Evolutionary conservation across 2,113 vertebrate genomes (phyloP).

Genomic region (Tetrao urogallus): DNA sequence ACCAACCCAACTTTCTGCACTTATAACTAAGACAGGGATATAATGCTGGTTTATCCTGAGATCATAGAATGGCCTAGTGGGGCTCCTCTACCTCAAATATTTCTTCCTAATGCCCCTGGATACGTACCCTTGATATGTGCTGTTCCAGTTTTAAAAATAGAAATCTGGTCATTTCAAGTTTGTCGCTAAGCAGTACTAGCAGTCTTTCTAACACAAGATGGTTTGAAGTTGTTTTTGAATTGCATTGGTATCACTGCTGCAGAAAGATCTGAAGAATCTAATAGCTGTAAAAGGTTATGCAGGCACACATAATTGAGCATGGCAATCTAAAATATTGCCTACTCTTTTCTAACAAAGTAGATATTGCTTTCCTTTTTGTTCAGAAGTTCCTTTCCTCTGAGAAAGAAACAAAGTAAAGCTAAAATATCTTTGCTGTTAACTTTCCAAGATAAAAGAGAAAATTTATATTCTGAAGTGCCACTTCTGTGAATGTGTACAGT

Average conservation of each 20-base stretch:
- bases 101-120: not conserved
- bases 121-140: not conserved
- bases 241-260: constrained; percentile 30
- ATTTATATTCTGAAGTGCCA: not conserved
- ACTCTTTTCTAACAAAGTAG: constrained; percentile 46
- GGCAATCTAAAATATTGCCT: constrained; percentile 46
- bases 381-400: not conserved
- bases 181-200: constrained; percentile 22
- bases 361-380: constrained; percentile 34
- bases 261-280: constrained; percentile 37
- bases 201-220: constrained; percentile 11
- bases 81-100: not conserved
- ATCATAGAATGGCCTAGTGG: not conserved
- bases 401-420: constrained; percentile 52
- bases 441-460: constrained; percentile 57
- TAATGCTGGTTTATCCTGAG: not conserved
- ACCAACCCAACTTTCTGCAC: not conserved
- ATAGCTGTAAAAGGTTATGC: constrained; percentile 53
- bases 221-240: constrained; percentile 63
- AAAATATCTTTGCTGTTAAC: constrained; percentile 34
- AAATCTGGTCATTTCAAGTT: constrained; percentile 27
- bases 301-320: constrained; percentile 11
- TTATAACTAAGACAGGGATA: not conserved
- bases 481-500: not conserved
- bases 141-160: constrained; percentile 59